Evolutionary conservation across 2,888 invertebrate species (phyloP).

Genomic region (Aproaerema taeniolella): DNA sequence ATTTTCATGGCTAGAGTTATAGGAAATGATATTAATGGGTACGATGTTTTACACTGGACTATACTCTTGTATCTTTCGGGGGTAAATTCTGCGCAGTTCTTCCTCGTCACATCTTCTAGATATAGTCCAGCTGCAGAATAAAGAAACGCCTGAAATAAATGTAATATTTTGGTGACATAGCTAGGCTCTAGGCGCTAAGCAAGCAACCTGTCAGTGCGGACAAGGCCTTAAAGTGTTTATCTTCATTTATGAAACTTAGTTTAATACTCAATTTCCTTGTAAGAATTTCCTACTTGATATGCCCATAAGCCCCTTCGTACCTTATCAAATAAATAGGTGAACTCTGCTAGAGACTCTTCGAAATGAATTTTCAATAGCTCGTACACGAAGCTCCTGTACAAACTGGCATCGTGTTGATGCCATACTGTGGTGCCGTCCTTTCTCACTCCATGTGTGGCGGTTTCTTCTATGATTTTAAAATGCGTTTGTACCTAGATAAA

Average conservation of each 20-base stretch:
- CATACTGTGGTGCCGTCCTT: slow-evolving; percentile 89
- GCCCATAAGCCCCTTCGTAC: too few species aligned
- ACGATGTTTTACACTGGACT: slow-evolving; percentile 93
- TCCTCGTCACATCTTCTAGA: slow-evolving; percentile 82
- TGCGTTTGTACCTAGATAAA: slow-evolving; percentile 84
- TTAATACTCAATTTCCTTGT: too few species aligned
- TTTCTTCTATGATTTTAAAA: slow-evolving; percentile 88
- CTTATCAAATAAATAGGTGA: too few species aligned
- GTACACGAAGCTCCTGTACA: slow-evolving; percentile 84
- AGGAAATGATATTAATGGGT: slow-evolving; percentile 93
- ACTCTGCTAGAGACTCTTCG: too few species aligned
- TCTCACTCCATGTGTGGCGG: slow-evolving; percentile 85
- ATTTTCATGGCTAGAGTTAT: slow-evolving; percentile 89
- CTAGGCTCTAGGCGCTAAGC: too few species aligned
- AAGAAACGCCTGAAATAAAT: slow-evolving; percentile 46
- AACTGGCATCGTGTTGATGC: slow-evolving; percentile 79
- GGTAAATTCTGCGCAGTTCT: slow-evolving; percentile 79
- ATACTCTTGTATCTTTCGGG: slow-evolving; percentile 90
- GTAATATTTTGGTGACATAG: background rate
- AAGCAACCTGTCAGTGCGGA: too few species aligned
- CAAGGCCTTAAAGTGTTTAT: too few species aligned
- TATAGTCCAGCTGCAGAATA: slow-evolving; percentile 88
- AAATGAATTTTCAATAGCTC: slow-evolving; percentile 83
- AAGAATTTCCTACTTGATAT: too few species aligned
- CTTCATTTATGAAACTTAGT: too few species aligned